A percentile compares a stretch with the other conserved stretches of the same genome.
Conservation (phyloP, 2,797 vertebrate species). For the Amphiprion clarkii region DNA sequence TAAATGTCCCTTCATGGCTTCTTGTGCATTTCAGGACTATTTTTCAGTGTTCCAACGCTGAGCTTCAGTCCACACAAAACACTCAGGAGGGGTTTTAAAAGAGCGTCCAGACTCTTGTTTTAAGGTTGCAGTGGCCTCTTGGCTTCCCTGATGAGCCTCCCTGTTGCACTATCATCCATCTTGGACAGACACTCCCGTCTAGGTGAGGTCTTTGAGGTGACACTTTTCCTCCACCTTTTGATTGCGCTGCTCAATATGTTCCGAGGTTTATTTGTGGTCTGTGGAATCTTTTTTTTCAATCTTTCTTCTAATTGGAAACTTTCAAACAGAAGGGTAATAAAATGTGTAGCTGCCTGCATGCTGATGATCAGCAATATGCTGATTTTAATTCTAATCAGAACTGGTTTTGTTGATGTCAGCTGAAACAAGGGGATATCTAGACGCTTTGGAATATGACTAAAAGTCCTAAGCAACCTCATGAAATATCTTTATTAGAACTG, state of each 20-base stretch:
- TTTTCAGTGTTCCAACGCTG: too few relatives aligned
- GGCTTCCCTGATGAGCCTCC: conserved; percentile 38
- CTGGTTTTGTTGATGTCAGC: conserved; percentile 25
- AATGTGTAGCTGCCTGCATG: neutral
- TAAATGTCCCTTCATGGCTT: neutral
- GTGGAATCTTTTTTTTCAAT: neutral
- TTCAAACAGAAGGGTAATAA: conserved; percentile 23
- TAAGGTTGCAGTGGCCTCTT: conserved; percentile 31
- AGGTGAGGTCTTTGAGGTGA: conserved; percentile 20
- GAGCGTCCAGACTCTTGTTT: conserved; percentile 20
- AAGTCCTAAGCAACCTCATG: neutral
- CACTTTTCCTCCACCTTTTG: conserved; percentile 23
- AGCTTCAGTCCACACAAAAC: conserved; percentile 7
- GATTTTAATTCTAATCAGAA: conserved; percentile 27
- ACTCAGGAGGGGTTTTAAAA: conserved; percentile 18
- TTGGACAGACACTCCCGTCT: conserved; percentile 33
- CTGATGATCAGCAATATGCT: conserved; percentile 30
- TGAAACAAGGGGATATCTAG: conserved; percentile 19
- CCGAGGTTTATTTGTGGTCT: neutral
- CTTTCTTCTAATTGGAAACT: neutral
- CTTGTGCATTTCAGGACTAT: neutral
- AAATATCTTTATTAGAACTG: too few relatives aligned
- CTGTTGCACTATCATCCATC: conserved; percentile 45
- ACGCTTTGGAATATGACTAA: conserved; percentile 25
- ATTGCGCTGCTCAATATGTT: neutral